phyloP scores from a whole-genome alignment of 2,113 vertebrate species.

The Echinops telfairi region DNA sequence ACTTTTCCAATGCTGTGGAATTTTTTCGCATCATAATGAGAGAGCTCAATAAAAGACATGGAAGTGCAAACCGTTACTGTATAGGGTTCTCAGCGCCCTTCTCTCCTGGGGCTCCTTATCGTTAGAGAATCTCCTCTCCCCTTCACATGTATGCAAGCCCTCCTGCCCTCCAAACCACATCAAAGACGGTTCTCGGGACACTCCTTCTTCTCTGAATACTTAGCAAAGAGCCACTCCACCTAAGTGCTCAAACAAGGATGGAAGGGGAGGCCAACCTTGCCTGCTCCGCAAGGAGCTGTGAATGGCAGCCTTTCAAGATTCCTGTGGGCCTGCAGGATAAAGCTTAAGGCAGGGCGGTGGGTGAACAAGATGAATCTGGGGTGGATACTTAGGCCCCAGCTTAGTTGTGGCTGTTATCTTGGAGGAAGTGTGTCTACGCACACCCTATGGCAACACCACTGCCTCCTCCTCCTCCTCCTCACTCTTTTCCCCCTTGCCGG shows the following conservation, averaged over 20 bases:
- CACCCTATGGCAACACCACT: neutral
- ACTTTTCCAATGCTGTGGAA: neutral
- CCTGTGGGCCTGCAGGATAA: neutral
- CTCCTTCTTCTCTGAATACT: neutral
- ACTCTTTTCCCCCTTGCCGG: neutral
- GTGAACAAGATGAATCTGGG: neutral
- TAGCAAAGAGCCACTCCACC: neutral
- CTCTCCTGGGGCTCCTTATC: neutral
- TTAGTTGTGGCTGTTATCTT: neutral
- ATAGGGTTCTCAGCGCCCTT: neutral
- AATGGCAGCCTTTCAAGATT: neutral
- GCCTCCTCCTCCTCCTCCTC: neutral
- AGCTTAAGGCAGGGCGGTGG: neutral
- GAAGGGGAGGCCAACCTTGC: neutral
- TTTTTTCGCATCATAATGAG: neutral
- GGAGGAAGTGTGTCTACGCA: fast-evolving
- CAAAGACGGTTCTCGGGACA: neutral
- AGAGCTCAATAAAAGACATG: neutral
- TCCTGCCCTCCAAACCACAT: neutral
- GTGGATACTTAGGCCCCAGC: neutral
- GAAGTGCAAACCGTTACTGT: neutral
- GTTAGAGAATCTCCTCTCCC: neutral
- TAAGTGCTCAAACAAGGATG: neutral
- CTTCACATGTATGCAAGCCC: neutral
- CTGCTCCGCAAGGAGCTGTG: neutral